Conservation (phyloP, 2,797 vertebrate species). For the Rhyacichthys aspro region DNA sequence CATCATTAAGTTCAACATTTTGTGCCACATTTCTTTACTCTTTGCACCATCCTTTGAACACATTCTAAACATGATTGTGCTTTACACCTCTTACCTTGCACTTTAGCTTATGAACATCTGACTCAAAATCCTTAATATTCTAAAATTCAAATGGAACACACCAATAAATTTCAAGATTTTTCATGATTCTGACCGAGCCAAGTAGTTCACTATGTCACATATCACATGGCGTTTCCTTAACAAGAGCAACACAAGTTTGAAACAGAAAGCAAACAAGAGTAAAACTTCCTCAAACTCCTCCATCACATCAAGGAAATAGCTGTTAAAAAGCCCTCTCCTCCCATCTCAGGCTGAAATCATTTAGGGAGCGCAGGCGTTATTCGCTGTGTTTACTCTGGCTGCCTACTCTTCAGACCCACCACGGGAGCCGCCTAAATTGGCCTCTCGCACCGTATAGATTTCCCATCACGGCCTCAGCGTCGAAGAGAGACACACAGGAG, state of each 20-base stretch:
- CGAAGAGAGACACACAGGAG: slow-evolving; percentile 75
- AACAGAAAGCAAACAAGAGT: slow-evolving; percentile 23
- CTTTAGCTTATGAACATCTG: too few relatives aligned
- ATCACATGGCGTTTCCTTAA: slow-evolving; percentile 6
- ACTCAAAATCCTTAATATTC: too few relatives aligned
- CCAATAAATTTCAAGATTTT: too few relatives aligned
- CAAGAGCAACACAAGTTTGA: slow-evolving; percentile 35
- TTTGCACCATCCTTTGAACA: too few relatives aligned
- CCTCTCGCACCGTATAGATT: slow-evolving; percentile 80
- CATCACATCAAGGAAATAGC: slow-evolving; percentile 38
- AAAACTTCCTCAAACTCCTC: slow-evolving; percentile 41
- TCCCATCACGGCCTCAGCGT: slow-evolving; percentile 75
- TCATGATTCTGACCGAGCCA: too few relatives aligned
- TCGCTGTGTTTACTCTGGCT: slow-evolving; percentile 68
- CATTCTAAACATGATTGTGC: too few relatives aligned
- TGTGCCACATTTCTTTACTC: too few relatives aligned
- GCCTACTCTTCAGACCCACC: slow-evolving; percentile 67
- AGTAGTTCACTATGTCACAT: not conserved
- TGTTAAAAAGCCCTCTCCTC: slow-evolving; percentile 57
- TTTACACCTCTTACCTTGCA: too few relatives aligned
- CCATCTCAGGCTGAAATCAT: slow-evolving; percentile 65
- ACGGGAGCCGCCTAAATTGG: slow-evolving; percentile 77
- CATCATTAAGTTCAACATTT: too few relatives aligned
- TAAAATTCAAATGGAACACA: too few relatives aligned
- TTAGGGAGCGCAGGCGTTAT: slow-evolving; percentile 67